phyloP scores from a whole-genome alignment of 1,140 invertebrate species.

The Bathynomus jamesi region DNA sequence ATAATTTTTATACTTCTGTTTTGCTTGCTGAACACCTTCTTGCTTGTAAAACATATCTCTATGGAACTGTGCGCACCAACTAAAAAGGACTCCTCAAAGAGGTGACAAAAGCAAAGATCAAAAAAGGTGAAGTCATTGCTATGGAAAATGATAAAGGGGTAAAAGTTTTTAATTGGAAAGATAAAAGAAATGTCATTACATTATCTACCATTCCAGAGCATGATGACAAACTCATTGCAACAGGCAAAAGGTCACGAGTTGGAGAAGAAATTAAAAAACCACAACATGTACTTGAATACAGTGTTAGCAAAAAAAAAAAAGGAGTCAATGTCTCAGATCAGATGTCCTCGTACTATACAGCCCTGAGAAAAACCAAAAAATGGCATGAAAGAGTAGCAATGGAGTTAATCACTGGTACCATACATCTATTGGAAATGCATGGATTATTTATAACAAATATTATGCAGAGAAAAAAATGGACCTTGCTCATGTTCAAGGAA shows the following conservation, averaged over 20 bases:
- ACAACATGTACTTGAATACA: slow-evolving; percentile 2
- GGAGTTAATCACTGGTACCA: too few relatives aligned
- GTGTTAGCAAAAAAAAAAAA: slow-evolving; percentile 4
- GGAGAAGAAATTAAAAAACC: slow-evolving; percentile 5
- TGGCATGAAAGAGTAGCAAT: not conserved
- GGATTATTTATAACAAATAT: too few relatives aligned
- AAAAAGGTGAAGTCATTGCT: too few relatives aligned
- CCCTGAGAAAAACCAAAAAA: slow-evolving; percentile 10
- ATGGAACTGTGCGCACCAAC: slow-evolving; percentile 6
- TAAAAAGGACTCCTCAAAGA: not conserved
- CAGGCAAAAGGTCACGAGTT: not conserved
- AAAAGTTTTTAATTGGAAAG: too few relatives aligned
- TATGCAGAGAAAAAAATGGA: slow-evolving; percentile 8
- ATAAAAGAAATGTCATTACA: too few relatives aligned
- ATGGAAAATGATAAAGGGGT: too few relatives aligned
- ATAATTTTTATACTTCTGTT: slow-evolving; percentile 10
- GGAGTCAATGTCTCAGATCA: too few relatives aligned
- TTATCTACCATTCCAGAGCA: too few relatives aligned
- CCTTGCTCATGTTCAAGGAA: slow-evolving; percentile 5
- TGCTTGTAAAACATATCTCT: slow-evolving; percentile 7
- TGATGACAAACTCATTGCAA: too few relatives aligned
- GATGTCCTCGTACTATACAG: slow-evolving; percentile 9
- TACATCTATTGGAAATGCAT: too few relatives aligned
- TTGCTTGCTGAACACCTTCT: slow-evolving; percentile 4
- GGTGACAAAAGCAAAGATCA: too few relatives aligned